Conservation (phyloP, 1,140 invertebrate species). For the Micrasema minimum region DNA sequence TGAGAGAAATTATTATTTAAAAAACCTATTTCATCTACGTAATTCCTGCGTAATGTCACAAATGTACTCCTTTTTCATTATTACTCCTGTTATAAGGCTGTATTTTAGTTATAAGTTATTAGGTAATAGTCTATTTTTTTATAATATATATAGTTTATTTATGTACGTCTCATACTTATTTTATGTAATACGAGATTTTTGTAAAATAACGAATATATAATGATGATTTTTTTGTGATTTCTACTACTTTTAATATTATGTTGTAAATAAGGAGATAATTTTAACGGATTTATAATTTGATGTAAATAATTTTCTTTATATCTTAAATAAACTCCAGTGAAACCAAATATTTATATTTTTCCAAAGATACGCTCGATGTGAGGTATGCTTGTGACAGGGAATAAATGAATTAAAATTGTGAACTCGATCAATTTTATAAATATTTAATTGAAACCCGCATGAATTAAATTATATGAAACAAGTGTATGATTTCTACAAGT, state of each 20-base stretch:
- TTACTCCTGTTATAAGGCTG: conserved; percentile 46
- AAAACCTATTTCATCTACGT: too few species aligned
- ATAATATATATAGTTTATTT: conserved; percentile 20
- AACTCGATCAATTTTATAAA: too few species aligned
- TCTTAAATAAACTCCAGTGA: conserved; percentile 31
- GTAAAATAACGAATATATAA: too few species aligned
- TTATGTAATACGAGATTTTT: too few species aligned
- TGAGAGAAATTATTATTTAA: too few species aligned
- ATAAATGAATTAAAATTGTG: too few species aligned
- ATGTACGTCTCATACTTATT: too few species aligned
- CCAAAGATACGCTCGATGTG: conserved; percentile 30
- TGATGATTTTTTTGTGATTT: conserved; percentile 3
- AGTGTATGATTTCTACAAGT: too few species aligned
- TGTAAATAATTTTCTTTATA: conserved; percentile 25
- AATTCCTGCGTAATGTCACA: too few species aligned
- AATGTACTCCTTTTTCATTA: conserved; percentile 23
- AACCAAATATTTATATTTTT: conserved; percentile 39
- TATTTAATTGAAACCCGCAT: too few species aligned
- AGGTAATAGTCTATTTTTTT: conserved; percentile 22
- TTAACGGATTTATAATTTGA: not conserved
- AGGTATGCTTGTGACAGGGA: conserved; percentile 37
- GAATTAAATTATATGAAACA: too few species aligned
- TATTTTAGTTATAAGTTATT: conserved; percentile 39
- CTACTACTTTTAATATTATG: conserved; percentile 14
- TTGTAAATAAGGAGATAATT: too few species aligned